A percentile compares a stretch with the other conserved stretches of the same genome.
These are phyloP conservation scores for Leptinotarsa peninsularis DNA, from an alignment of 2,888 invertebrate species.

Conservation along the genomic window DNA sequence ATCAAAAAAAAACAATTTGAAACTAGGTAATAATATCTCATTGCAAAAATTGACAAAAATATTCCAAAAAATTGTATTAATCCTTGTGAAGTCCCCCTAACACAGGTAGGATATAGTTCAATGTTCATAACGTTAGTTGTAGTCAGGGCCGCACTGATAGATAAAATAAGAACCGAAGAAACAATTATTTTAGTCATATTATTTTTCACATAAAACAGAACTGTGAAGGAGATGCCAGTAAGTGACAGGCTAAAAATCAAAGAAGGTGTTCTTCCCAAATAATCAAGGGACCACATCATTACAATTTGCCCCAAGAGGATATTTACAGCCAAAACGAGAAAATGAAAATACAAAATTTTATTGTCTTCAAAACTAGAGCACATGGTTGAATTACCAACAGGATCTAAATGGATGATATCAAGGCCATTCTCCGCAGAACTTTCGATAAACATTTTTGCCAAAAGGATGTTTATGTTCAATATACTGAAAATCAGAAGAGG, in stretches of 20 bases:
- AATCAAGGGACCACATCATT: conserved; percentile 48
- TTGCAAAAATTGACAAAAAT: conserved; percentile 28
- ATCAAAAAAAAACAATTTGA: no score
- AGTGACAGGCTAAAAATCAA: conserved; percentile 28
- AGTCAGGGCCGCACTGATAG: conserved; percentile 38
- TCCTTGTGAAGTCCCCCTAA: conserved; percentile 50
- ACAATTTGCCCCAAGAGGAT: conserved; percentile 50
- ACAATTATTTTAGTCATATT: conserved; percentile 35
- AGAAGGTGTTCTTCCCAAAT: conserved; percentile 48
- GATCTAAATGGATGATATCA: conserved; percentile 36
- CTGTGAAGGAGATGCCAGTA: conserved; percentile 32
- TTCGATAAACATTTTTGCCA: conserved; percentile 41
- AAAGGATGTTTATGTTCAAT: conserved; percentile 43
- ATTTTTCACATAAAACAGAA: conserved; percentile 23
- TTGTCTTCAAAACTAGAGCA: conserved; percentile 38
- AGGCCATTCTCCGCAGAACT: conserved; percentile 25
- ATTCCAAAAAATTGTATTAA: conserved; percentile 41
- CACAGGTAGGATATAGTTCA: conserved; percentile 54
- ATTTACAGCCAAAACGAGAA: conserved; percentile 47
- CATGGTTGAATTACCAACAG: conserved; percentile 30
- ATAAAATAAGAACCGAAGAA: conserved; percentile 41
- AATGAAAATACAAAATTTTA: conserved; percentile 44
- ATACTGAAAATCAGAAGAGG: conserved; percentile 46
- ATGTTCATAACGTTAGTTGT: conserved; percentile 49
- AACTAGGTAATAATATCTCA: no score